A percentile compares a stretch with the other conserved stretches of the same genome.
These are phyloP conservation scores for Neopelma chrysocephalum DNA, from an alignment of 2,797 vertebrate genomes.

Conservation along the genomic window DNA sequence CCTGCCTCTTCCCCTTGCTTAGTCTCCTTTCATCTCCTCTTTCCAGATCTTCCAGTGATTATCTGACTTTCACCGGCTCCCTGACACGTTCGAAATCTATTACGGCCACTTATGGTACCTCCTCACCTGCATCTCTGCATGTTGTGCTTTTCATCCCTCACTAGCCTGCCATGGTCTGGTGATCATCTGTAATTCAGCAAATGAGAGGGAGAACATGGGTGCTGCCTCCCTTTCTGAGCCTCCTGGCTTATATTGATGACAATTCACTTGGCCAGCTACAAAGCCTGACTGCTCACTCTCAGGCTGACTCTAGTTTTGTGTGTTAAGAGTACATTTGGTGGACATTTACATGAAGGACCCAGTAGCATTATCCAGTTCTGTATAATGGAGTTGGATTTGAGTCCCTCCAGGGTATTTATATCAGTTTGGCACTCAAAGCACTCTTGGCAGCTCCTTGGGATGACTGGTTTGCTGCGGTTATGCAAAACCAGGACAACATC, in stretches of 20 bases:
- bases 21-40: slow-evolving; percentile 2
- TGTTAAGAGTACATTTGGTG: neutral
- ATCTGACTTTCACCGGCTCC: neutral
- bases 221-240: neutral
- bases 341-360: neutral
- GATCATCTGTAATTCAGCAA: slow-evolving; percentile 21
- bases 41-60: neutral
- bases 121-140: neutral
- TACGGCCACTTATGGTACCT: neutral
- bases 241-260: neutral
- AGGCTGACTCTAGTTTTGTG: neutral
- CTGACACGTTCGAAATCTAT: neutral
- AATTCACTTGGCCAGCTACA: neutral
- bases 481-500: neutral
- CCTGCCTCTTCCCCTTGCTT: neutral
- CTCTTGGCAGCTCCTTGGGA: neutral
- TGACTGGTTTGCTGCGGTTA: neutral
- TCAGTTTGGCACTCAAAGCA: neutral
- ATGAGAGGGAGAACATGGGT: neutral
- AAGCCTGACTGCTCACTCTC: neutral
- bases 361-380: neutral
- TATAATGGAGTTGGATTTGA: neutral
- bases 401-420: neutral
- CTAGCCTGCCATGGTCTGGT: neutral
- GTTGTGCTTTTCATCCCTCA: neutral